Conservation (phyloP, 1,140 invertebrate genomes). For the Halesus radiatus region DNA sequence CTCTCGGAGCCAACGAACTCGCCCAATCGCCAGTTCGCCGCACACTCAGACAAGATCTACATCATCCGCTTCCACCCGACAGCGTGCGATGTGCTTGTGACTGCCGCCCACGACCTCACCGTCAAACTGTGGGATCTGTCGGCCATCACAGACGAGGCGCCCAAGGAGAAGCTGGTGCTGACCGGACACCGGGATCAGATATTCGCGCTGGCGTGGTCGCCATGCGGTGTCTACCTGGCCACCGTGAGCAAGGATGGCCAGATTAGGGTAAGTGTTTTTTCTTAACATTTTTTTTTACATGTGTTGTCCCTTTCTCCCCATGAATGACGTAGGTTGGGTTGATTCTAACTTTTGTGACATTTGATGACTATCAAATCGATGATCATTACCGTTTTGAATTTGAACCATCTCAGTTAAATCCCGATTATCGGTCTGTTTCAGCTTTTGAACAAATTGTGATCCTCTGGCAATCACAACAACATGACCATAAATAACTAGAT, state of each 20-base stretch:
- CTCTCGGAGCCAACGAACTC: conserved; percentile 72
- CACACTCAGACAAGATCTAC: conserved; percentile 92
- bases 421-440: no score
- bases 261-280: conserved; percentile 74
- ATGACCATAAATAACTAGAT: no score
- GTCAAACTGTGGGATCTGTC: conserved; percentile 87
- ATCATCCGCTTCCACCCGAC: conserved; percentile 92
- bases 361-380: no score
- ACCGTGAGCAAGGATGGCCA: conserved; percentile 92
- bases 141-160: conserved; percentile 60
- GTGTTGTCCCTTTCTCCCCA: no score
- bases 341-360: no score
- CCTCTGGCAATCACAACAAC: no score
- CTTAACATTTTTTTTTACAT: no score
- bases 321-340: no score
- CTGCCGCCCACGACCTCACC: conserved; percentile 90
- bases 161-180: conserved; percentile 67
- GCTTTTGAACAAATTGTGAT: no score
- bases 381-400: no score
- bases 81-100: conserved; percentile 86
- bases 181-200: conserved; percentile 87
- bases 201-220: conserved; percentile 92
- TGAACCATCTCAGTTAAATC: no score
- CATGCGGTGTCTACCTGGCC: conserved; percentile 86
- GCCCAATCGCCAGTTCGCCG: conserved; percentile 77